Evolutionary conservation across 1,140 invertebrate genomes (phyloP).

Genomic region (Oreohelix idahoensis): DNA sequence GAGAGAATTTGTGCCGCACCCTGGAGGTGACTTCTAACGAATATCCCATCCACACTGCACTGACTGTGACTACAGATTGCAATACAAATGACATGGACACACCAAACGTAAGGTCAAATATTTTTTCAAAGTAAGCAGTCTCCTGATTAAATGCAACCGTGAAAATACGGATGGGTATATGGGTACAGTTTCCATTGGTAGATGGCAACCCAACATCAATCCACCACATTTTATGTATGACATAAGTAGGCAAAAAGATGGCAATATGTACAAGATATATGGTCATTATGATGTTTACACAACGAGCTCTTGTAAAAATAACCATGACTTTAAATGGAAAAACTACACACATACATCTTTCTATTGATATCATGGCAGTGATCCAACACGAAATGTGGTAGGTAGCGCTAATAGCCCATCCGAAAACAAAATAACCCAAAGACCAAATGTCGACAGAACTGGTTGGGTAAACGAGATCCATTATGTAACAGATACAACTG

Average conservation of each 20-base stretch:
- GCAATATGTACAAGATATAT: not conserved
- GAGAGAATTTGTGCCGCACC: not conserved
- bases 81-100: not conserved
- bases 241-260: not conserved
- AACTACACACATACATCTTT: constrained; percentile 2
- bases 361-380: not conserved
- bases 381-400: not conserved
- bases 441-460: not conserved
- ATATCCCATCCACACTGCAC: not conserved
- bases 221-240: not conserved
- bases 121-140: not conserved
- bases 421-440: not conserved
- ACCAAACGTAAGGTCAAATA: not conserved
- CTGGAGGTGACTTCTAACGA: not conserved
- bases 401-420: not conserved
- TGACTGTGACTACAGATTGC: not conserved
- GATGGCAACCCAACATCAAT: not conserved
- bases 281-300: not conserved
- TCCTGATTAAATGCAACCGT: not conserved
- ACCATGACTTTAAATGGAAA: not conserved
- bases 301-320: not conserved
- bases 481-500: not conserved
- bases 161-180: not conserved
- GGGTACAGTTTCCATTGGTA: not conserved
- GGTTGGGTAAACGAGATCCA: not conserved